phyloP scores from a whole-genome alignment of 2,113 vertebrate genomes.

The Triplophysa dalaica region DNA sequence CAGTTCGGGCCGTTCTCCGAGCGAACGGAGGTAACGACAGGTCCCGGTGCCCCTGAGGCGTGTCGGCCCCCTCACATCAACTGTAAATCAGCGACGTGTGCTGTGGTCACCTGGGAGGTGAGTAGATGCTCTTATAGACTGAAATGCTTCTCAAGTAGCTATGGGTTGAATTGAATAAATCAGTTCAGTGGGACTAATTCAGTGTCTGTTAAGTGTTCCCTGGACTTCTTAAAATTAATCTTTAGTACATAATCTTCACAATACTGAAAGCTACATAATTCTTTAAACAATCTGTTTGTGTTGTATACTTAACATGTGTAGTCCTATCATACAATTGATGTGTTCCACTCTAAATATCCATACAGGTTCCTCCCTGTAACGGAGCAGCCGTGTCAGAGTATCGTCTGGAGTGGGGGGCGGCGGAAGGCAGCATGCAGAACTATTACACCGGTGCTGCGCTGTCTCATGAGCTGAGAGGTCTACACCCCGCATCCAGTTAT shows the following conservation, averaged over 20 bases:
- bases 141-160: background rate
- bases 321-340: no score
- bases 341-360: no score
- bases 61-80: conserved; percentile 83
- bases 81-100: conserved; percentile 89
- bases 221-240: background rate
- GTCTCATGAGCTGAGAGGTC: conserved; percentile 88
- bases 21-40: conserved; percentile 86
- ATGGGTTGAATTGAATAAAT: background rate
- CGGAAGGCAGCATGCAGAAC: conserved; percentile 90
- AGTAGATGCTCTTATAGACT: conserved; percentile 42
- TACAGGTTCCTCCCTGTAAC: conserved; percentile 82
- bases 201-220: background rate
- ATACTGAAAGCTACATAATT: no score
- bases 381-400: conserved; percentile 88
- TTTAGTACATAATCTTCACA: no score
- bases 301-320: no score
- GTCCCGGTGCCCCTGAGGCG: conserved; percentile 89
- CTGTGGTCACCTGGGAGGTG: conserved; percentile 93
- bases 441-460: conserved; percentile 85
- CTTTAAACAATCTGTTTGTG: no score
- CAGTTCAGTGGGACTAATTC: background rate
- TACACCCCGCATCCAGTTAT: conserved; percentile 89
- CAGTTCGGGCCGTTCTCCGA: conserved; percentile 91
- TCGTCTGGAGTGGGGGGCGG: conserved; percentile 91